Evolutionary conservation across 1,140 invertebrate species (phyloP), one percentile per base, ranked within the genome.

Genomic region (Phortica variegata): DNA sequence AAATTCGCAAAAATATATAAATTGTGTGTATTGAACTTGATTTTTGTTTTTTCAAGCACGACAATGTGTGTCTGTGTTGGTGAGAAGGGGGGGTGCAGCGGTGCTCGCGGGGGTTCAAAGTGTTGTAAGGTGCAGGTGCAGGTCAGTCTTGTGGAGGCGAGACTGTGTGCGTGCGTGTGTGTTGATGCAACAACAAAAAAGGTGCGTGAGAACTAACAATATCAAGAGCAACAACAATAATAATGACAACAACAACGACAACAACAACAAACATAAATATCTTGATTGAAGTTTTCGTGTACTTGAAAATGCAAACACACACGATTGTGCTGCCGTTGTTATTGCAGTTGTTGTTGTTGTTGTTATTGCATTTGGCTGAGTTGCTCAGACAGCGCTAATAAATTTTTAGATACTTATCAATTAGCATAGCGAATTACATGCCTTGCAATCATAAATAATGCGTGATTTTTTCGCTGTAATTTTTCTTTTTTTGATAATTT

Each of bases 391-490:
- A n/a, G n/a, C 33, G 63, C 60, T 68, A 70, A 71, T 70, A 70
- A 70, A 70, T 70, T 70, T 70, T 44, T 39, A 63, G 66, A 70
- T 70, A 70, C 57, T 71, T 71, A 71, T 71, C 66, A 68, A 71
- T 71, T 71, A 71, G 61, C 61, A 70, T 71, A 71, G n/a, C 66
- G 66, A 66, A 65, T 71, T 71, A 71, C 66, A 71, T 71, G 66
- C 60, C 62, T 70, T 71, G 62, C 60, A 70, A 71, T 71, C 62
- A 71, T 71, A 71, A 71, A 71, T 71, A 71, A 70, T 71, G 66
- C 66, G 66, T 70, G 58, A 58, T 56, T 54, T 60, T 56, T 59
- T 41, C 47, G 54, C 38, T n/a, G n/a, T n/a, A n/a, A n/a, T n/a
- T n/a, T n/a, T n/a, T n/a, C n/a, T n/a, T 51, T 51, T 57, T 47